Evolutionary conservation across 2,888 invertebrate genomes (phyloP).

Genomic region (Aquatica leii): DNA sequence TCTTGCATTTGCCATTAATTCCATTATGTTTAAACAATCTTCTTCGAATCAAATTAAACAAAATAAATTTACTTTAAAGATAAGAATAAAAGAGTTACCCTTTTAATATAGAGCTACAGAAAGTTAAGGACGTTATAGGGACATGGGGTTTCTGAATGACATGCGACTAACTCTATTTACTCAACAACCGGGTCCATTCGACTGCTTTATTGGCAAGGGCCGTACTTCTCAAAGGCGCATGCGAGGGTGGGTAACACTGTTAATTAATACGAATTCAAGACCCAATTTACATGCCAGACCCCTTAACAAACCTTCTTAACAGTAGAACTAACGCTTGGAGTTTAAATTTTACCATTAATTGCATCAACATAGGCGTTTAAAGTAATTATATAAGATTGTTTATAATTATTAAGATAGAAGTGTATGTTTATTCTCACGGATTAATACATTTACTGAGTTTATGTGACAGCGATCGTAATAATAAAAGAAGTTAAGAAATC

Average conservation of each 20-base stretch:
- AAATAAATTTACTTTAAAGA: constrained; percentile 17
- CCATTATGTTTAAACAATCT: too few species aligned
- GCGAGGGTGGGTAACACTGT: constrained; percentile 52
- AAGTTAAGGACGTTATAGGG: constrained; percentile 33
- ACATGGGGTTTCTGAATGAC: constrained; percentile 50
- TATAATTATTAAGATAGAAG: background rate
- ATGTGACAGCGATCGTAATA: too few species aligned
- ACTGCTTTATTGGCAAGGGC: constrained; percentile 55
- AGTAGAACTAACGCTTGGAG: constrained; percentile 27
- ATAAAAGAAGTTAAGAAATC: too few species aligned
- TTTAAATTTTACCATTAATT: constrained; percentile 26
- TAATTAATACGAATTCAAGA: constrained; percentile 58
- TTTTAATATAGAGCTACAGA: constrained; percentile 30
- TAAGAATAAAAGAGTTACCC: constrained; percentile 40
- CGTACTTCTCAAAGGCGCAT: constrained; percentile 50
- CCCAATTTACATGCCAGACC: constrained; percentile 54
- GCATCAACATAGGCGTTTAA: constrained; percentile 25
- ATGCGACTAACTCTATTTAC: constrained; percentile 56
- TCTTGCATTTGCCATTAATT: too few species aligned
- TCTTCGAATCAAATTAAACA: background rate
- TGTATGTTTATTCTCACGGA: too few species aligned
- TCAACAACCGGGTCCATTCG: constrained; percentile 52
- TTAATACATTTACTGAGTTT: too few species aligned
- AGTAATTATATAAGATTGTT: constrained; percentile 24
- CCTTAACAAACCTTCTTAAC: constrained; percentile 44